Conservation (phyloP, 2,888 invertebrate species). For the Altica lythri region DNA sequence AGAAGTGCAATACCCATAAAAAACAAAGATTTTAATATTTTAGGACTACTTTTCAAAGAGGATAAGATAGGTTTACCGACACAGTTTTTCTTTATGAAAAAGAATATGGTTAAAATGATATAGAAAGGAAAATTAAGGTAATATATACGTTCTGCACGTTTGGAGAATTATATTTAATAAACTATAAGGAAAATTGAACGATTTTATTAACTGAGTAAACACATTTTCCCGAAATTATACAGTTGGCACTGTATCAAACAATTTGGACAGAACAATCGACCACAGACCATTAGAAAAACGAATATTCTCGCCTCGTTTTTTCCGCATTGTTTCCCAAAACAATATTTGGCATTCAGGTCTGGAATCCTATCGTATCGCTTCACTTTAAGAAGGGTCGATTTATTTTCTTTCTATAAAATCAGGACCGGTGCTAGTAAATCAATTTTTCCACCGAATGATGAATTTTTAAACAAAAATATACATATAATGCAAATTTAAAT, state of each 20-base stretch:
- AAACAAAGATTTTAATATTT: too few relatives aligned
- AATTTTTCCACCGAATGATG: background rate
- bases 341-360: constrained; percentile 40
- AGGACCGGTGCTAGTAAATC: constrained; percentile 4
- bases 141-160: background rate
- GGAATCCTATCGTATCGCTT: constrained; percentile 36
- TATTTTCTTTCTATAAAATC: constrained; percentile 15
- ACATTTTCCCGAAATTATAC: background rate
- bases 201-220: background rate
- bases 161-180: too few relatives aligned
- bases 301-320: constrained; percentile 15
- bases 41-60: too few relatives aligned
- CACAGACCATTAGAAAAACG: constrained; percentile 22
- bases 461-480: too few relatives aligned
- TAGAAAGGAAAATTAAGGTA: too few relatives aligned
- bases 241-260: background rate
- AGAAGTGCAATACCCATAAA: too few relatives aligned
- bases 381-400: constrained; percentile 29
- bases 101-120: too few relatives aligned
- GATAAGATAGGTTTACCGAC: too few relatives aligned
- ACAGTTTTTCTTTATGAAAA: too few relatives aligned
- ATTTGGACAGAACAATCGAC: constrained; percentile 9
- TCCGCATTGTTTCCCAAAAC: constrained; percentile 27
- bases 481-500: too few relatives aligned
- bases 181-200: background rate